Evolutionary conservation across 2,888 invertebrate genomes (phyloP).

Genomic region (Cephus pygmeus): DNA sequence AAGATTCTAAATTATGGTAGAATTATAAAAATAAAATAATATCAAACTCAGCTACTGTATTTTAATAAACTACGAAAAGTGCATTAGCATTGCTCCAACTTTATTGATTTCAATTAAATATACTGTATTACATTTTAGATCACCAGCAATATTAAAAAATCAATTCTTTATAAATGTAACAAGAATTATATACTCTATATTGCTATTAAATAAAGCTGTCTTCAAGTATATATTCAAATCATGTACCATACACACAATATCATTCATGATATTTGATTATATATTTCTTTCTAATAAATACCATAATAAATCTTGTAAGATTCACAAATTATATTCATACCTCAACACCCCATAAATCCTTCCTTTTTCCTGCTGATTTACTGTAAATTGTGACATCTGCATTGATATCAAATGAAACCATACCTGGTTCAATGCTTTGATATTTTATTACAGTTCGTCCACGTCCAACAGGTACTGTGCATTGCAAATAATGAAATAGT

Average conservation of each 20-base stretch:
- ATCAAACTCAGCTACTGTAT: not conserved
- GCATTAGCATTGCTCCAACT: not conserved
- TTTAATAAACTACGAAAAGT: not conserved
- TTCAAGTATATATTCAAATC: not conserved
- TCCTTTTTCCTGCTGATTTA: conserved; percentile 75
- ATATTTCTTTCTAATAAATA: not conserved
- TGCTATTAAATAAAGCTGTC: not conserved
- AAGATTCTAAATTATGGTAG: not conserved
- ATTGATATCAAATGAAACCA: conserved; percentile 73
- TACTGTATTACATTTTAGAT: not conserved
- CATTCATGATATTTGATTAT: not conserved
- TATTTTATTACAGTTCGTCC: conserved; percentile 73
- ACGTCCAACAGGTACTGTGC: conserved; percentile 72
- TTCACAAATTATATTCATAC: conserved; percentile 40
- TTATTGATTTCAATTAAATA: not conserved
- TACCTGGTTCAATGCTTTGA: conserved; percentile 68
- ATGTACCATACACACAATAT: not conserved
- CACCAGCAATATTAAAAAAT: not conserved
- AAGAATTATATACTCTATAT: not conserved
- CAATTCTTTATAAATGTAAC: not conserved
- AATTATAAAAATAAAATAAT: not conserved
- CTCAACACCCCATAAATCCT: conserved; percentile 76
- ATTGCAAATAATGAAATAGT: conserved; percentile 34
- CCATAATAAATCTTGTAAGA: not conserved
- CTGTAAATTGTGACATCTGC: conserved; percentile 73